Evolutionary conservation across 1,140 invertebrate genomes (phyloP).

Genomic region (Achatina immaculata): DNA sequence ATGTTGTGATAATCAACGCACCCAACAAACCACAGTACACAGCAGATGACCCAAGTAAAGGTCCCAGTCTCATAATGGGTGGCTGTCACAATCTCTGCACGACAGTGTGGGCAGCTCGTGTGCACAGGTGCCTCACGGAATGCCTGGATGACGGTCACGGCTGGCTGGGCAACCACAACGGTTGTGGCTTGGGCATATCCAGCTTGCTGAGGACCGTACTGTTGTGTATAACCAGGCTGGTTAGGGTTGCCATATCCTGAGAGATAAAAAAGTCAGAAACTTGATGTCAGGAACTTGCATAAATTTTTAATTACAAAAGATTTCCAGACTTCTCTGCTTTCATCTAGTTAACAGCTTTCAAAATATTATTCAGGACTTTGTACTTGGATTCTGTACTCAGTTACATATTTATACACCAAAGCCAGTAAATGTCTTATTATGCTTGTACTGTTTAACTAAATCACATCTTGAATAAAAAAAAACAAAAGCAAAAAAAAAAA

Average conservation of each 20-base stretch:
- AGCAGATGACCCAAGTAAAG: slow-evolving; percentile 64
- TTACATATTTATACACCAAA: no score
- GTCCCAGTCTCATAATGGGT: slow-evolving; percentile 64
- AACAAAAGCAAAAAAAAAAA: no score
- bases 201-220: not conserved
- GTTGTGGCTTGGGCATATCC: slow-evolving; percentile 39
- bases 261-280: not conserved
- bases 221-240: slow-evolving; percentile 13
- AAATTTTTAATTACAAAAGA: no score
- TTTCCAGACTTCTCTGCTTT: no score
- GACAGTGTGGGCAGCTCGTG: slow-evolving; percentile 63
- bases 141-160: slow-evolving; percentile 51
- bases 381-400: no score
- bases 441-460: no score
- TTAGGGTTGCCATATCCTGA: slow-evolving; percentile 19
- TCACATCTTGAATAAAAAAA: no score
- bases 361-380: no score
- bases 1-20: slow-evolving; percentile 53
- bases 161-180: slow-evolving; percentile 54
- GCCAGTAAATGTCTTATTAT: no score
- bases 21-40: slow-evolving; percentile 62
- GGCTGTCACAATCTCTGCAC: slow-evolving; percentile 63
- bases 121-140: slow-evolving; percentile 64
- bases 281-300: no score
- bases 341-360: no score